These are phyloP conservation scores for Acanthosoma haemorrhoidale DNA, from an alignment of 2,888 invertebrate species.

Conservation along the genomic window DNA sequence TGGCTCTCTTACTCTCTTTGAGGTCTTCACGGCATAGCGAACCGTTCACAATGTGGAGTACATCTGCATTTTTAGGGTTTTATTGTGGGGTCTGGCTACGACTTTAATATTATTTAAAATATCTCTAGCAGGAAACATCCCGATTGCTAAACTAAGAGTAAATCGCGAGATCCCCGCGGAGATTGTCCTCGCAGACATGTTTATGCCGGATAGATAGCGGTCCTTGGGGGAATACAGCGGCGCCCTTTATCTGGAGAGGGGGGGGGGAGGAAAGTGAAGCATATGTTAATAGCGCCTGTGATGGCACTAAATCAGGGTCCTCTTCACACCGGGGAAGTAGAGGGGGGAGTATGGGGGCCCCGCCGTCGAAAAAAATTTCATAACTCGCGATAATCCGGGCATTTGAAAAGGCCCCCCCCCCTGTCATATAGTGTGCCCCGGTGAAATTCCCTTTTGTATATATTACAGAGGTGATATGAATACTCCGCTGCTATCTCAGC, in stretches of 20 bases:
- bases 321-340: slow-evolving; percentile 10
- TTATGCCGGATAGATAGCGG: slow-evolving; percentile 10
- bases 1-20: too few relatives aligned
- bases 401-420: slow-evolving; percentile 8
- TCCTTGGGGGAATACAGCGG: slow-evolving; percentile 12
- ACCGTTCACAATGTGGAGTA: too few relatives aligned
- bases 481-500: neutral
- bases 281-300: slow-evolving; percentile 21
- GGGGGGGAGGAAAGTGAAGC: neutral
- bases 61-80: too few relatives aligned
- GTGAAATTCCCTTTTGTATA: slow-evolving; percentile 12
- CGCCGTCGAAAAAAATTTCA: neutral
- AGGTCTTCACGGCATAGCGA: too few relatives aligned
- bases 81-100: too few relatives aligned
- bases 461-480: neutral
- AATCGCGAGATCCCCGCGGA: too few relatives aligned
- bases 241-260: slow-evolving; percentile 15
- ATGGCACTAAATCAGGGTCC: slow-evolving; percentile 18
- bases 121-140: too few relatives aligned
- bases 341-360: neutral
- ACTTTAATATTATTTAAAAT: too few relatives aligned
- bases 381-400: slow-evolving; percentile 12
- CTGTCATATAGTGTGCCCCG: neutral
- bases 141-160: too few relatives aligned
- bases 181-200: slow-evolving; percentile 24